Base-by-base conservation (phyloP, 2,113 vertebrate genomes). In the Acrocephalus arundinaceus region DNA sequence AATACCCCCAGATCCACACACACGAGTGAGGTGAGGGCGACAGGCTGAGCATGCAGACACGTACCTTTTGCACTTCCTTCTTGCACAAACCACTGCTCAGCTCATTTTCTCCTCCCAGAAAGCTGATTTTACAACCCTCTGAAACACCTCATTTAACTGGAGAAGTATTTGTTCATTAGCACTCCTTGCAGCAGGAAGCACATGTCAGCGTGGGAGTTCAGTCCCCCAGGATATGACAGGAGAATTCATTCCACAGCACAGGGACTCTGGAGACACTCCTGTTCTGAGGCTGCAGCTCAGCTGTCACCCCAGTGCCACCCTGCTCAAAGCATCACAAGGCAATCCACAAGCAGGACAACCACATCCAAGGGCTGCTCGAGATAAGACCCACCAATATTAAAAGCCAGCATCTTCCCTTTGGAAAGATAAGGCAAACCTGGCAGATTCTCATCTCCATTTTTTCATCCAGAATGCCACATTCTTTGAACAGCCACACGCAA, bases 101-200 rank as follows among this genome's bases (percentile, higher is more conserved):
- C 63, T 93, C 85, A 71, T 90, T 88, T 94, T 90, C 90, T 71
- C 48, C 90, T 93, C 75, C 45, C 94, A 86, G 90, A 94, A 94
- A 97, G 46, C 88, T 86, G 90, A 49, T 95, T 93, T 85, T 85
- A 87, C 41, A 97, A 70, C 37, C 66, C 59, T 58, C 75, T 71
- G 95, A 73, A 93, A 92, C 71, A 88, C 43, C 67, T 93, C 75
- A 94, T 94, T 94, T 83, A 92, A 92, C 72, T 0, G 2, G 35
- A 92, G 75, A 81, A 96, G 92, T 58, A 66, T 92, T 80, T 94
- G 90, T 80, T 96, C 92, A 86, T 94, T 83, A 96, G 90, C 1
- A 0, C 66, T 76, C 68, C 82, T 76, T 77, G 92, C 92, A 97
- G 95, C 74, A 95, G 90, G 92, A 94, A 58, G 94, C 79, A 84